Evolutionary conservation across 1,140 invertebrate species (phyloP), one percentile per base, ranked within the genome.

Genomic region (Nymphalis io): DNA sequence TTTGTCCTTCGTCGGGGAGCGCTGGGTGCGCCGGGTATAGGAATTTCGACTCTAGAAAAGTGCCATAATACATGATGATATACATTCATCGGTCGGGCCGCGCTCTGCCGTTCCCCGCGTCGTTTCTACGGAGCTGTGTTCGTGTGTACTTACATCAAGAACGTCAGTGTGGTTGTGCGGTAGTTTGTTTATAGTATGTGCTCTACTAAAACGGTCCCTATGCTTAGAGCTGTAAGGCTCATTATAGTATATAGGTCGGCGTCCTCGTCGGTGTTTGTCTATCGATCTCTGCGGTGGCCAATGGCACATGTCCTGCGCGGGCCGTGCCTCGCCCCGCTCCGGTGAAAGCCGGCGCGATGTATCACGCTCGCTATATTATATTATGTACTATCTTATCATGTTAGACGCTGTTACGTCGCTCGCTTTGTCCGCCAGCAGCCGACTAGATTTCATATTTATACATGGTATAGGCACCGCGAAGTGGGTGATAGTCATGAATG

Each of bases 211-310:
- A 59, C 55, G 40, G 61, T 59, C 78, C 74, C 58, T 90, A 78
- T 76, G 66, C 12, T 23, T 44, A 61, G 23, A 12, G 66, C n/a
- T 2, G 44, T 72, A 85, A 76, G 71, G 83, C 76, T 62, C 53
- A 83, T 60, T 83, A 81, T 88, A 70, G 77, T 78, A 76, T 86
- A 78, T 81, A 69, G 80, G 80, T 83, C 80, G 82, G 72, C 72
- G 85, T 82, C 88, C 84, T 88, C 84, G 86, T 80, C 83, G 81
- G 72, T 87, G 89, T 90, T 91, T 89, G 88, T 83, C 87, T 91
- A 92, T 92, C 91, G 91, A 91, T 91, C 89, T 87, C 78, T 76
- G 87, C 82, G 84, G 84, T 89, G 89, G 88, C 91, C 91, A 91
- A 92, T 91, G 83, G 89, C 88, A 89, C 78, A 84, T 87, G 85